These are phyloP conservation scores for Trichonephila clavipes DNA, from an alignment of 1,140 invertebrate genomes.

Conservation along the genomic window DNA sequence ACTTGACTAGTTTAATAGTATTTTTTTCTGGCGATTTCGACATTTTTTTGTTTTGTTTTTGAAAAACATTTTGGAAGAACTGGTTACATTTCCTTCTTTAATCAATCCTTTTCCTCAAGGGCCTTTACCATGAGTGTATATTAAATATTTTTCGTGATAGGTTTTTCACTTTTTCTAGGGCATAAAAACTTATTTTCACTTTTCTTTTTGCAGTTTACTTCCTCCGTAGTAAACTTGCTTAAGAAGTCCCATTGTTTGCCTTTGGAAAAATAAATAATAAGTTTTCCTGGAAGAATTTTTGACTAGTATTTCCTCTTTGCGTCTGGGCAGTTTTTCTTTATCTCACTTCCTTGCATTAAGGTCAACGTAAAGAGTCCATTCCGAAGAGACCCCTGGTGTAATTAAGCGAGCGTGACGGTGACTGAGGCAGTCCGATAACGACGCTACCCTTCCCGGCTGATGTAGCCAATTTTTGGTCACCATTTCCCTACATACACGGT, in stretches of 20 bases:
- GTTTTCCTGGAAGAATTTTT: conserved; percentile 18
- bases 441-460: conserved; percentile 64
- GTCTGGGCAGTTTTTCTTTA: conserved; percentile 17
- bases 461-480: conserved; percentile 71
- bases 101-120: no score
- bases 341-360: conserved; percentile 67
- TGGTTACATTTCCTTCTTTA: no score
- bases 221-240: not conserved
- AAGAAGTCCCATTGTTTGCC: not conserved
- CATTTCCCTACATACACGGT: conserved; percentile 58
- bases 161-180: not conserved
- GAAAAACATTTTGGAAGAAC: no score
- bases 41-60: no score
- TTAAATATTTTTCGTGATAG: no score
- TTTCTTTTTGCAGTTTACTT: not conserved
- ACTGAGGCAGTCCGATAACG: conserved; percentile 62
- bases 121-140: no score
- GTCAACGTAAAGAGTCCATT: conserved; percentile 57
- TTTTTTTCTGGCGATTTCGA: no score
- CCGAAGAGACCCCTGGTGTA: conserved; percentile 59
- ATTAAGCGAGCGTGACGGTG: conserved; percentile 70
- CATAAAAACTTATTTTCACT: not conserved
- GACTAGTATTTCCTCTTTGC: conserved; percentile 37
- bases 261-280: conserved; percentile 26
- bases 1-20: no score